Conservation (phyloP, 2,113 vertebrate species). For the Labeo catla region DNA sequence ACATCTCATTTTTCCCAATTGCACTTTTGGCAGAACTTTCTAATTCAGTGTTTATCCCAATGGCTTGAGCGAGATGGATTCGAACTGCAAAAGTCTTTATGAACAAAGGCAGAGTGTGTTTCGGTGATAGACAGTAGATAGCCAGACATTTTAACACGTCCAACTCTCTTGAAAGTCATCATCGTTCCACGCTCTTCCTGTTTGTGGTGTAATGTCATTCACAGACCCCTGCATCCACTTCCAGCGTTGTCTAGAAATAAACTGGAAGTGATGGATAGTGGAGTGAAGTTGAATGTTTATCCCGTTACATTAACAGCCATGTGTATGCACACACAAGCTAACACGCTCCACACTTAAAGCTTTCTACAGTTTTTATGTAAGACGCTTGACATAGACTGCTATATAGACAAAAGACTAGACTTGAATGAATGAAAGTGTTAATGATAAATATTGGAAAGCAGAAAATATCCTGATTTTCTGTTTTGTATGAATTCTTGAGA, state of each 20-base stretch:
- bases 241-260: conserved; percentile 18
- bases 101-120: conserved; percentile 37
- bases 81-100: not conserved
- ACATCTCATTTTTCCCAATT: conserved; percentile 38
- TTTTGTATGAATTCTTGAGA: conserved; percentile 9
- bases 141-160: conserved; percentile 12
- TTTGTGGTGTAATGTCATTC: conserved; percentile 27
- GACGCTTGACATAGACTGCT: not conserved
- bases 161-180: conserved; percentile 14
- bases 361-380: not conserved
- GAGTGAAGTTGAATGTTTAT: conserved; percentile 21
- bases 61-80: conserved; percentile 19
- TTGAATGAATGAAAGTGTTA: too few species aligned
- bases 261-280: conserved; percentile 24
- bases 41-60: conserved; percentile 59
- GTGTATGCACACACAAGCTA: not conserved
- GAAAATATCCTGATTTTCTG: not conserved
- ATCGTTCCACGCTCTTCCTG: conserved; percentile 8
- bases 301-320: not conserved
- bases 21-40: conserved; percentile 34
- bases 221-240: not conserved
- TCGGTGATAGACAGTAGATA: not conserved
- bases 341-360: not conserved
- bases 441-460: not conserved
- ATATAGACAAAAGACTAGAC: too few species aligned